Evolutionary conservation across 2,113 vertebrate genomes (phyloP).

Genomic region (Fulmarus glacialis): DNA sequence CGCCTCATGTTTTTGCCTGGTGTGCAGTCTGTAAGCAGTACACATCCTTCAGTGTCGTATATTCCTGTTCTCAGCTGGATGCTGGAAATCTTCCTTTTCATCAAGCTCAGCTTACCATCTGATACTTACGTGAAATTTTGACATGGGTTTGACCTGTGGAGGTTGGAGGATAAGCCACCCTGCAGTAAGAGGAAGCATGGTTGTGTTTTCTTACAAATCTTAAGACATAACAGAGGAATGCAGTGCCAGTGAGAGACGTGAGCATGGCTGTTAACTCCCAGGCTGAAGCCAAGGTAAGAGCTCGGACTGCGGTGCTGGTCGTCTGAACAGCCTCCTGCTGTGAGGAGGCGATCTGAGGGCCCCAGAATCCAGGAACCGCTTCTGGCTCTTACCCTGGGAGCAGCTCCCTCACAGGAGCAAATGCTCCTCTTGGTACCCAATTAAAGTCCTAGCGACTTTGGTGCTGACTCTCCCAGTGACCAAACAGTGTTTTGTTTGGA

Average conservation of each 20-base stretch:
- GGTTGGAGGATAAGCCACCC: background rate
- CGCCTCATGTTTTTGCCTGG: background rate
- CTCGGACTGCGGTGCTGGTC: background rate
- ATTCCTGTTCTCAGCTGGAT: background rate
- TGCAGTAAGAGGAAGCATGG: background rate
- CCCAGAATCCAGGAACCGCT: background rate
- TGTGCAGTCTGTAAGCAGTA: background rate
- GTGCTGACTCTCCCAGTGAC: rapidly evolving
- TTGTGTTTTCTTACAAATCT: background rate
- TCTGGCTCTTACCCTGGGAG: background rate
- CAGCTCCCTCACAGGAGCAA: background rate
- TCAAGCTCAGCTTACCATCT: background rate
- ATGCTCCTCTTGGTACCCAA: background rate
- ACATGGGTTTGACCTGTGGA: background rate
- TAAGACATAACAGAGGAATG: rapidly evolving
- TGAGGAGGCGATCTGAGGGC: background rate
- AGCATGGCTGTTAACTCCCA: rapidly evolving
- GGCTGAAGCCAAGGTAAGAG: background rate
- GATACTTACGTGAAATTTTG: background rate
- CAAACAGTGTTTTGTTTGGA: too few species aligned
- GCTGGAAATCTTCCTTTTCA: background rate
- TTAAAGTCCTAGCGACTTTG: rapidly evolving
- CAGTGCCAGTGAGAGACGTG: rapidly evolving
- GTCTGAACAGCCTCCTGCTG: background rate
- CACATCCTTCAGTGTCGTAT: background rate